Evolutionary conservation across 2,113 vertebrate species (phyloP), one percentile per base, ranked within the genome.

Genomic region (Brachionichthys hirsutus): DNA sequence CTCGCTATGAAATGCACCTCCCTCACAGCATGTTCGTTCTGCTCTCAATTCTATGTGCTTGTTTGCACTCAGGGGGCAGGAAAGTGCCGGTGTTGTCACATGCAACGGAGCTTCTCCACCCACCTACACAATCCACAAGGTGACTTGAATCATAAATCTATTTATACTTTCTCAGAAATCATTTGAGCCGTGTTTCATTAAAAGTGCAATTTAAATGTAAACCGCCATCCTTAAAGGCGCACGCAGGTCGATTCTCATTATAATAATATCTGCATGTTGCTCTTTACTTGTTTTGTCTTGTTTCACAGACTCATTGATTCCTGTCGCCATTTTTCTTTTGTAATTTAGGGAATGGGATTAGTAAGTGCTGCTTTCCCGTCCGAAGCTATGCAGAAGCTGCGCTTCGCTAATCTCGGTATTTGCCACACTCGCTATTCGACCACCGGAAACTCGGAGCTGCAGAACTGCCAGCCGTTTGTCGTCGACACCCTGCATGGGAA

Each of bases 391-490:
- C 92, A 92, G 84, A 97, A 98, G 62, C 88, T 99, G 56, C 94
- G 96, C 12, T 77, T 92, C 77, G 94, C 94, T 58, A 98, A 98
- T 84, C 92, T 98, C 1, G 97, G 97, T 41, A 98, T 99, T 48
- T 95, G 96, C 19, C 97, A 99, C 87, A 99, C 96, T 0, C 93
- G 97, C 49, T 99, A 99, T 15, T 97, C 97, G 52, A 99, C 97
- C 1, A 95, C 94, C 0, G 97, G 97, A 45, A 94, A 92, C 58
- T 97, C 95, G 1, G 97, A 97, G 80, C 89, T 99, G 81, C 95
- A 97, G 89, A 99, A 99, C 82, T 99, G 97, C 81, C 97, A 99
- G 81, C 97, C 97, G 8, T 99, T 99, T 73, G 97, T 99, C 3
- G 97, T 99, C 57, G 97, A 99, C 70, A 99, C 95, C 0, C 93